These are phyloP conservation scores for Zoanthus gigantus DNA, from an alignment of 92 coral and sea anemone genomes.

Conservation along the genomic window DNA sequence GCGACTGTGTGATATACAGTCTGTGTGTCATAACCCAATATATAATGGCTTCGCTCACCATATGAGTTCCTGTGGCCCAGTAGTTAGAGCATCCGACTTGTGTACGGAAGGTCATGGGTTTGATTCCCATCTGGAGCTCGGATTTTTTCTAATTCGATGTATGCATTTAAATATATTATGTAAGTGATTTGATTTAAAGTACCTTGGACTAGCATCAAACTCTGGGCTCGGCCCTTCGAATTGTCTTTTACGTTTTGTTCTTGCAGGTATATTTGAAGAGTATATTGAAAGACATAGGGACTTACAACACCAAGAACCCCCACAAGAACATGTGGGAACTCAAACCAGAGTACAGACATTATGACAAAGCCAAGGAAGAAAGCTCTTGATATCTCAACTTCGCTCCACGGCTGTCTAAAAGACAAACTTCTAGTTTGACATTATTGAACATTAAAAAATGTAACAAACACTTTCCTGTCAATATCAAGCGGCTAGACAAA, in stretches of 20 bases:
- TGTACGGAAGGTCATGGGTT: too few relatives aligned
- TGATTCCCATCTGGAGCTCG: too few relatives aligned
- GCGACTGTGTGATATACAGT: too few relatives aligned
- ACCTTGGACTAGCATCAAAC: neutral
- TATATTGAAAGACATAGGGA: conserved; percentile 89
- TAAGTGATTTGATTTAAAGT: neutral
- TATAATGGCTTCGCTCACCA: neutral
- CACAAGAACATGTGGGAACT: conserved; percentile 99
- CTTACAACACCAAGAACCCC: conserved; percentile 96
- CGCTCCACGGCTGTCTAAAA: too few relatives aligned
- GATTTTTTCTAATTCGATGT: too few relatives aligned
- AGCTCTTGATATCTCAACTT: conserved; percentile 2
- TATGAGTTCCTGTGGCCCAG: too few relatives aligned
- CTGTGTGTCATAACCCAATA: too few relatives aligned
- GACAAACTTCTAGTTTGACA: neutral
- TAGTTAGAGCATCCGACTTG: too few relatives aligned
- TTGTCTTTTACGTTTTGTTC: neutral
- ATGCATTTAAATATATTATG: too few relatives aligned
- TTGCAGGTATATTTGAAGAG: conserved; percentile 90
- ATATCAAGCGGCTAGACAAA: too few relatives aligned
- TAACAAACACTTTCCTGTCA: too few relatives aligned
- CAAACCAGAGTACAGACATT: conserved; percentile 96
- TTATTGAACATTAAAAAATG: neutral
- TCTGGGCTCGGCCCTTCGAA: neutral
- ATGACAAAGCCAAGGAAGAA: conserved; percentile 65